These are phyloP conservation scores for Hypotaenidia philippensis DNA, from an alignment of 2,797 vertebrate species.

Conservation along the genomic window DNA sequence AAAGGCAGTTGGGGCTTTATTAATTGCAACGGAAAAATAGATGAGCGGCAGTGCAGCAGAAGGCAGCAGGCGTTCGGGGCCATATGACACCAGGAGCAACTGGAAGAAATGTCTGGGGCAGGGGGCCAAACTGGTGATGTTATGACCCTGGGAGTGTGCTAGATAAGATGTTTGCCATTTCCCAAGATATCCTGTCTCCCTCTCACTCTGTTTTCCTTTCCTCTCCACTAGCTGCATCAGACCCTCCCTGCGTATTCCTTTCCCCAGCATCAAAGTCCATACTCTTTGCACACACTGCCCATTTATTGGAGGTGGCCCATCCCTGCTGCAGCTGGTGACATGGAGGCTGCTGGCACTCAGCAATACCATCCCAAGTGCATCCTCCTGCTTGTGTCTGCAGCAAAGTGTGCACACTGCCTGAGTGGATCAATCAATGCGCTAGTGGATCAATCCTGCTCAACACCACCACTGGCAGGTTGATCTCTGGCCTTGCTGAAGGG, in stretches of 20 bases:
- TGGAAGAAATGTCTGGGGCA: not conserved
- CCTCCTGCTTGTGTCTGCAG: not conserved
- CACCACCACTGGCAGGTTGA: not conserved
- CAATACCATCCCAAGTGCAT: not conserved
- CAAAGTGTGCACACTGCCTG: rapidly evolving
- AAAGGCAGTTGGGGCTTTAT: not conserved
- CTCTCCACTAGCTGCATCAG: not conserved
- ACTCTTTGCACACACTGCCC: rapidly evolving
- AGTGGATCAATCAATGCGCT: rapidly evolving
- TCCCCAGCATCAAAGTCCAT: not conserved
- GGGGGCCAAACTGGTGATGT: not conserved
- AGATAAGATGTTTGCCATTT: not conserved
- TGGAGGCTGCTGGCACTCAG: not conserved
- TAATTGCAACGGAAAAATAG: not conserved
- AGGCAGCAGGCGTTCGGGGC: not conserved
- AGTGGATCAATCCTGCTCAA: not conserved
- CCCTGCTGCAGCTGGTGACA: not conserved
- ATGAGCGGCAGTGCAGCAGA: not conserved
- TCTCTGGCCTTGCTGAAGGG: not conserved
- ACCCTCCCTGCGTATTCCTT: not conserved
- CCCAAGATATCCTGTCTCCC: not conserved
- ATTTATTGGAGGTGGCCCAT: rapidly evolving
- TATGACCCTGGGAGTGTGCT: not conserved
- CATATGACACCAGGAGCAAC: rapidly evolving
- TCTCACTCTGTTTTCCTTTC: not conserved